Base-by-base conservation (phyloP, 30 jellyfish, hydroid and myxozoan genomes). In the Aurelia aurita region DNA sequence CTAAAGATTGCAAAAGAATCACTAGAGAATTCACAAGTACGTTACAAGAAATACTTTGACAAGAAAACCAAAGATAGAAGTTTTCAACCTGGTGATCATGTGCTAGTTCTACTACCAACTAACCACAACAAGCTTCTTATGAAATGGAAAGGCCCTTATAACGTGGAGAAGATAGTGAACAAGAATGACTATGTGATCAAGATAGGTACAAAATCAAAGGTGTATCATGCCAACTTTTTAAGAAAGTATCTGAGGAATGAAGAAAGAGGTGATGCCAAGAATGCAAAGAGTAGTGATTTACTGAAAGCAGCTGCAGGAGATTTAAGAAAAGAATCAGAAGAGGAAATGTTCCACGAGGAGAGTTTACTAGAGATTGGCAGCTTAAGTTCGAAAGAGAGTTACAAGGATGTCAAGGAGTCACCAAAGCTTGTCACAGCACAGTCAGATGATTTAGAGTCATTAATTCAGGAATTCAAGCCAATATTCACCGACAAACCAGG, bases 141-240 rank as follows among this genome's bases (percentile, higher is more conserved):
- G 92, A 86, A 66, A 39, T 82, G 92, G 92, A 82, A 82, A 82
- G 87, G 92, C 57, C 86, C 86, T 11, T 82, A 31, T 70, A 58
- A 49, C 29, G 79, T 82, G n/a, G n/a, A n/a, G n/a, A n/a, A n/a
- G n/a, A n/a, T n/a, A n/a, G n/a, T n/a, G n/a, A n/a, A n/a, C n/a
- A n/a, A n/a, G n/a, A n/a, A n/a, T n/a, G n/a, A n/a, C n/a, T 67
- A 82, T 29, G 54, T 25, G 68, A 23, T 82, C 58, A 70, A 10
- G 51, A 32, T 69, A n/a, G 69, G 69, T n/a, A 21, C 32, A 23
- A 68, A 82, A 5, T 43, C 71, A 49, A 69, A 70, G 35, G 69
- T 44, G 47, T 82, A 67, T 28, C 86, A 82, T 57, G 79, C 79
- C 21, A 82, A 82, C 60, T 21, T 82, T 69, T 55, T 82, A 68